phyloP scores from a whole-genome alignment of 2,797 vertebrate species.

The Manis javanica region DNA sequence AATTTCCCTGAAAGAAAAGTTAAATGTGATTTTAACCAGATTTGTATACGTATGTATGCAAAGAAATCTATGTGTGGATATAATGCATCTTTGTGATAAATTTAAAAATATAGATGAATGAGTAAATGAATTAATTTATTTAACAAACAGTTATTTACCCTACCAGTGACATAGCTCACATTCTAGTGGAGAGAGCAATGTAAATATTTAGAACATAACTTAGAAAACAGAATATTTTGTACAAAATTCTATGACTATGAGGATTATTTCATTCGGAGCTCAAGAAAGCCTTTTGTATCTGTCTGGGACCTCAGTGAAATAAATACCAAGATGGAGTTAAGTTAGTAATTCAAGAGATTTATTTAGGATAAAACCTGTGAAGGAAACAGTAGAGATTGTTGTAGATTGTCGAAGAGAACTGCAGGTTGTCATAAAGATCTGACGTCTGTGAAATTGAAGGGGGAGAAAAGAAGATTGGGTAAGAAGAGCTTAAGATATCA shows the following conservation, averaged over 20 bases:
- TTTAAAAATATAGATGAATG: neutral
- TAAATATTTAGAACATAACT: neutral
- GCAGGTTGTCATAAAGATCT: neutral
- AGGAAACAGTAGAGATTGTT: neutral
- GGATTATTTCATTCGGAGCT: neutral
- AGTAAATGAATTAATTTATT: neutral
- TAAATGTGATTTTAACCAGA: conserved; percentile 43
- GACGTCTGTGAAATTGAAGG: neutral
- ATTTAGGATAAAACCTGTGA: accelerated
- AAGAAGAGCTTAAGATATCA: neutral
- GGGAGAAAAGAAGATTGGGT: neutral
- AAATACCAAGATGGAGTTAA: neutral
- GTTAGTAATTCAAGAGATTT: neutral
- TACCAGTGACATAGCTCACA: neutral
- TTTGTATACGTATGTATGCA: neutral
- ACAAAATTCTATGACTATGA: neutral
- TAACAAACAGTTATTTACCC: neutral
- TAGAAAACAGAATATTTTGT: neutral
- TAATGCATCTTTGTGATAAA: neutral
- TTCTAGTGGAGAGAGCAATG: neutral
- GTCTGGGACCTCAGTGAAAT: neutral
- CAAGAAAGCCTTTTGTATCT: neutral
- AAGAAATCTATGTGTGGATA: neutral
- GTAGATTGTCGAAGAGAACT: neutral
- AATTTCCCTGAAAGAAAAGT: neutral